These are phyloP conservation scores for Pheosia gnoma DNA, from an alignment of 2,888 invertebrate species.

Conservation along the genomic window DNA sequence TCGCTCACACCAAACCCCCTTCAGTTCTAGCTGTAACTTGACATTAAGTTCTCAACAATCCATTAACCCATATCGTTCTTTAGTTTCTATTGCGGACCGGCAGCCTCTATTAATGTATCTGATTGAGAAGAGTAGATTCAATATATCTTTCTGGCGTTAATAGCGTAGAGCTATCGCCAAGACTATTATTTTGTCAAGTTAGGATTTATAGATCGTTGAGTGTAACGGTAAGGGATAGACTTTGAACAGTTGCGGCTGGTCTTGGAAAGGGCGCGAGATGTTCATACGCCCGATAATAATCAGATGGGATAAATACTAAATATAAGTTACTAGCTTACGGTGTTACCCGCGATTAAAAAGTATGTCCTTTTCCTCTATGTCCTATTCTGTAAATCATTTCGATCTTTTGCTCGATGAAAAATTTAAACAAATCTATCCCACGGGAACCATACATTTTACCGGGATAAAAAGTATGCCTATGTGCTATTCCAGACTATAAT, in stretches of 20 bases:
- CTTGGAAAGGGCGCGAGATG: slow-evolving; percentile 15
- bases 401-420: no score
- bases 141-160: slow-evolving; percentile 83
- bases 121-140: slow-evolving; percentile 77
- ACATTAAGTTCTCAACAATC: slow-evolving; percentile 13
- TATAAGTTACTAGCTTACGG: no score
- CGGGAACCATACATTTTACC: no score
- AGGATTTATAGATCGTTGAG: slow-evolving; percentile 77
- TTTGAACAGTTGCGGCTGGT: slow-evolving; percentile 37
- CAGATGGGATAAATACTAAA: background rate
- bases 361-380: no score
- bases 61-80: slow-evolving; percentile 36
- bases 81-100: slow-evolving; percentile 60
- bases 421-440: no score
- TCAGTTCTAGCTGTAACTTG: slow-evolving; percentile 1
- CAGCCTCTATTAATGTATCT: slow-evolving; percentile 77
- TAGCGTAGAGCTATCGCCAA: slow-evolving; percentile 76
- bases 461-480: no score
- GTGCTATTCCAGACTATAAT: no score
- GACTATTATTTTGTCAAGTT: slow-evolving; percentile 83
- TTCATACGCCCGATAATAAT: background rate
- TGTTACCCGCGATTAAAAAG: no score
- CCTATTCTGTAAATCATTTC: no score
- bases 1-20: background rate
- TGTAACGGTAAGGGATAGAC: slow-evolving; percentile 68